Evolutionary conservation across 2,888 invertebrate genomes (phyloP).

Genomic region (Catocala fraxini): DNA sequence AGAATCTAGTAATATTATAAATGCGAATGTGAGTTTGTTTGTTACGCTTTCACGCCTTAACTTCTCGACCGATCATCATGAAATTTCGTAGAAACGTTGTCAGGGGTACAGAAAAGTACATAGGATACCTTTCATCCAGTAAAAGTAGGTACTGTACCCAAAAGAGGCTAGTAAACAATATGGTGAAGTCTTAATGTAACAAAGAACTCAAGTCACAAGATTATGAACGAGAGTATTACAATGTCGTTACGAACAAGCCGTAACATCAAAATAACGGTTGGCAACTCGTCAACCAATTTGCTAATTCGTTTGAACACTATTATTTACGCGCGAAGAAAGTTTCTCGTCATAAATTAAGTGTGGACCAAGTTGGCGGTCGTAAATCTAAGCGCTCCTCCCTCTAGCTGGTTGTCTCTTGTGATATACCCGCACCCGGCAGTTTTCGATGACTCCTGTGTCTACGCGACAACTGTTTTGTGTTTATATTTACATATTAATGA

Average conservation of each 20-base stretch:
- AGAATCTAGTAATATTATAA: too few species aligned
- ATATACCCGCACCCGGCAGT: slow-evolving; percentile 53
- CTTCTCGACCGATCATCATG: too few species aligned
- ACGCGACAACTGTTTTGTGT: slow-evolving; percentile 20
- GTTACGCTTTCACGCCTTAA: too few species aligned
- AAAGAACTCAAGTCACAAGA: slow-evolving; percentile 1
- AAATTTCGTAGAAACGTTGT: too few species aligned
- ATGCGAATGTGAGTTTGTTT: too few species aligned
- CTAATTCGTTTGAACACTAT: slow-evolving; percentile 62
- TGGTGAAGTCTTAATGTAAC: background rate
- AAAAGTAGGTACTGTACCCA: too few species aligned
- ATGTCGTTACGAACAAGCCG: slow-evolving; percentile 19
- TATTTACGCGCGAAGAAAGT: slow-evolving; percentile 67
- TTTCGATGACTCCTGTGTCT: slow-evolving; percentile 54
- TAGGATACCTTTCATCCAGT: too few species aligned
- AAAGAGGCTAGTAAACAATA: too few species aligned
- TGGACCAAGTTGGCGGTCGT: slow-evolving; percentile 60
- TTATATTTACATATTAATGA: slow-evolving; percentile 18
- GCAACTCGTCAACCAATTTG: slow-evolving; percentile 46
- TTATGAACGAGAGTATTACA: slow-evolving; percentile 23
- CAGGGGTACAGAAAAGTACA: too few species aligned
- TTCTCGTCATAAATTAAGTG: slow-evolving; percentile 69
- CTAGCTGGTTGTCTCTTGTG: slow-evolving; percentile 55
- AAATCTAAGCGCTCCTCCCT: slow-evolving; percentile 57
- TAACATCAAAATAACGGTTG: slow-evolving; percentile 26